These are phyloP conservation scores for Eulemur albifrons DNA, from an alignment of 2,797 vertebrate genomes.

Conservation along the genomic window DNA sequence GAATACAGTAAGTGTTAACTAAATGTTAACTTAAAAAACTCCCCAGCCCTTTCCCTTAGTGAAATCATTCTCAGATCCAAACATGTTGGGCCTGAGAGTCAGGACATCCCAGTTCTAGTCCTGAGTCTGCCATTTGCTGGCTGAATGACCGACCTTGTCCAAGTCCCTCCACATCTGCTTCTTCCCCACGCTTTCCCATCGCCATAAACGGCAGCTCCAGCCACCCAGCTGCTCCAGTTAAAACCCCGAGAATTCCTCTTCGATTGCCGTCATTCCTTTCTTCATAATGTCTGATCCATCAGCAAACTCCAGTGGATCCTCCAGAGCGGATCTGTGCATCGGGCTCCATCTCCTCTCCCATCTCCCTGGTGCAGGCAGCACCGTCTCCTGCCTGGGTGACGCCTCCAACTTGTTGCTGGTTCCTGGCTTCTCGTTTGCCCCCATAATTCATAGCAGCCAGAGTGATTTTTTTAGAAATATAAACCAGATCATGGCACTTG, in stretches of 20 bases:
- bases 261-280: background rate
- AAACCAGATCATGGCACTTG: background rate
- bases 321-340: background rate
- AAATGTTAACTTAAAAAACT: background rate
- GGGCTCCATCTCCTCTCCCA: background rate
- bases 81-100: background rate
- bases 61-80: background rate
- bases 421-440: background rate
- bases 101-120: background rate
- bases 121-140: background rate
- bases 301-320: background rate
- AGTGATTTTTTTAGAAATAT: background rate
- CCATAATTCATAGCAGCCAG: background rate
- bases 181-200: background rate
- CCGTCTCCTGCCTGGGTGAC: background rate
- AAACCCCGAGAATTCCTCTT: background rate
- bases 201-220: background rate
- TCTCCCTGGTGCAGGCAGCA: background rate
- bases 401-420: background rate
- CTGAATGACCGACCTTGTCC: background rate
- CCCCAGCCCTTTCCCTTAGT: background rate
- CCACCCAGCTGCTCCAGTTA: background rate
- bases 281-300: background rate
- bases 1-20: background rate
- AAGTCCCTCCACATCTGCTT: background rate